A percentile compares a stretch with the other conserved stretches of the same genome.
Conservation (phyloP, 2,888 invertebrate species). For the Dryadula phaetusa region DNA sequence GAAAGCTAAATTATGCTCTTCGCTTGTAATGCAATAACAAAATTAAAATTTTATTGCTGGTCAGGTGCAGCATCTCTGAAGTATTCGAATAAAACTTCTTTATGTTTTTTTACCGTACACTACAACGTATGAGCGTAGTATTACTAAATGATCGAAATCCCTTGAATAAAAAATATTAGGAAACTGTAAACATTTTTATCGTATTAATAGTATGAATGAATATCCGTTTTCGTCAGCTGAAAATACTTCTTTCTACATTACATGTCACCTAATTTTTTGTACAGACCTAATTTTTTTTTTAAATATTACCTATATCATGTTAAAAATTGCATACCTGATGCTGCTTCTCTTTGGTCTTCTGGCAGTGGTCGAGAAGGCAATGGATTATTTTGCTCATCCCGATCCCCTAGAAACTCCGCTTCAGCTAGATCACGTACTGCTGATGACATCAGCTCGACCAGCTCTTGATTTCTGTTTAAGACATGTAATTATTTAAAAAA, state of each 20-base stretch:
- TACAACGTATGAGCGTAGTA: too few species aligned
- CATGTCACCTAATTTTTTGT: not conserved
- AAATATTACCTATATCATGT: not conserved
- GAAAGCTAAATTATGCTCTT: not conserved
- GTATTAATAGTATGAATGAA: too few species aligned
- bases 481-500: not conserved
- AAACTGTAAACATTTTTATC: too few species aligned
- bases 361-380: slow-evolving; percentile 88
- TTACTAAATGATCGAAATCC: too few species aligned
- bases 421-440: slow-evolving; percentile 95
- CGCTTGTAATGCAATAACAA: not conserved
- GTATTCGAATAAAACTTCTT: not conserved
- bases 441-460: slow-evolving; percentile 94
- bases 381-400: slow-evolving; percentile 94
- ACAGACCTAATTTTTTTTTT: too few species aligned
- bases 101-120: not conserved
- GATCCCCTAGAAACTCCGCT: slow-evolving; percentile 93
- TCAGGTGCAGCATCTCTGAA: not conserved
- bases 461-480: slow-evolving; percentile 86
- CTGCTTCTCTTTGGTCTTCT: slow-evolving; percentile 65
- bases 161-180: too few species aligned
- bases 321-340: slow-evolving; percentile 58
- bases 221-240: too few species aligned
- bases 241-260: not conserved
- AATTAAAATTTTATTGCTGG: not conserved